Evolutionary conservation across 1,140 invertebrate species (phyloP), one percentile per base, ranked within the genome.

Genomic region (Leptinotarsa undecemlineata): DNA sequence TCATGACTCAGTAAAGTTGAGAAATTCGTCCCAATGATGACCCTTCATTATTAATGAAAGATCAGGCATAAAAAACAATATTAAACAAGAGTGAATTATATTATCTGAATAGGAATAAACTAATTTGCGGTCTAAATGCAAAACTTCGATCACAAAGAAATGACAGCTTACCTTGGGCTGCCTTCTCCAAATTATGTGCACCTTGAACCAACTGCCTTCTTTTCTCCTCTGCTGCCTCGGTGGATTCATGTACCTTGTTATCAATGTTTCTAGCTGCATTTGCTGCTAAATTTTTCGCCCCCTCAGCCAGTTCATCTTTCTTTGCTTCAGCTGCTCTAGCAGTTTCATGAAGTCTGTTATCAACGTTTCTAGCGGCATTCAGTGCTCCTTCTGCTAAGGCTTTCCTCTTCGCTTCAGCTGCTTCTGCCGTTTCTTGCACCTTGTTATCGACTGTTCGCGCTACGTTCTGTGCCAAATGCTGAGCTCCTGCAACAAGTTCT

Each of bases 221-320:
- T 47, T 70, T 72, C 8, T 51, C 64, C 21, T 73, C 72, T 17
- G 72, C 72, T 33, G 67, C 76, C 51, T 77, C 68, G 19, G 26
- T 70, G 1, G 73, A 26, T 68, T 77, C 51, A 11, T 72, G 64
- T 26, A 77, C n/a, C 33, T 74, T 74, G 60, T 75, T 74, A 62
- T 74, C 76, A 26, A 77, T 63, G n/a, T 70, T 60, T 70, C 42
- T 74, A 42, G 66, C 72, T 68, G 15, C 14, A 66, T 72, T 66
- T 19, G 21, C 4, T 48, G 74, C 71, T 8, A 61, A 6, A 62
- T 73, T 73, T 33, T 73, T 14, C n/a, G 72, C 64, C 5, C 23
- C 68, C 23, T 42, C 71, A 1, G 64, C 68, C 8, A 66, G 33
- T 15, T 76, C 57, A 15, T 68, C 26, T 17, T 26, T 60, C n/a